Conservation (phyloP, 1,140 invertebrate genomes). For the Pararge aegeria region DNA sequence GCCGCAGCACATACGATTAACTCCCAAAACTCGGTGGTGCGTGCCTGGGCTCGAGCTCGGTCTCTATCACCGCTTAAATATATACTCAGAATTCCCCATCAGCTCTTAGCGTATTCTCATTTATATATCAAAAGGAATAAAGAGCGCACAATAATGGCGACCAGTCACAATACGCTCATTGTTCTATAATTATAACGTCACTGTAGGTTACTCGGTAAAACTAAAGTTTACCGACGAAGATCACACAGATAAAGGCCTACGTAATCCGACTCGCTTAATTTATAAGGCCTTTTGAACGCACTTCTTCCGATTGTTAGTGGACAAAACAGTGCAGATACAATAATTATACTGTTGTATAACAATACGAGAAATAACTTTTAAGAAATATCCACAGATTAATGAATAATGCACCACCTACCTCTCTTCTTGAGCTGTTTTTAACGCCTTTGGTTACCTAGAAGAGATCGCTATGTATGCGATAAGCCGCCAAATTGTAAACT, state of each 20-base stretch:
- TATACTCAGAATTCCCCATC: neutral
- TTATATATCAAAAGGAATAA: slow-evolving; percentile 5
- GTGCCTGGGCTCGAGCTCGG: too few relatives aligned
- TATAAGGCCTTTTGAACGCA: neutral
- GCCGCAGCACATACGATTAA: too few relatives aligned
- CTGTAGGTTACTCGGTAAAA: neutral
- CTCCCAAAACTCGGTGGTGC: too few relatives aligned
- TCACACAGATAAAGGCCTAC: neutral
- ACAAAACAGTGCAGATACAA: neutral
- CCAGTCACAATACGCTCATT: slow-evolving; percentile 7
- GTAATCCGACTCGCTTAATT: neutral
- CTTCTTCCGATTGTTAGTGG: neutral
- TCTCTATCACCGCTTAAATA: neutral
- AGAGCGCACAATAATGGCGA: neutral
- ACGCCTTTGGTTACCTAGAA: too few relatives aligned
- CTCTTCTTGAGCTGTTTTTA: too few relatives aligned
- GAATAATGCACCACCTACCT: too few relatives aligned
- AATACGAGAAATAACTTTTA: neutral
- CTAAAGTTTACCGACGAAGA: neutral
- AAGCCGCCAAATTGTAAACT: too few relatives aligned
- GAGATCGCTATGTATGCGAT: too few relatives aligned
- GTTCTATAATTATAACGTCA: slow-evolving; percentile 7
- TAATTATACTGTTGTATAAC: neutral
- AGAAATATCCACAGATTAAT: too few relatives aligned
- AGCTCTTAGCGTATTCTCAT: neutral